These are phyloP conservation scores for Momotus momota DNA, from an alignment of 2,797 vertebrate genomes.

Conservation along the genomic window DNA sequence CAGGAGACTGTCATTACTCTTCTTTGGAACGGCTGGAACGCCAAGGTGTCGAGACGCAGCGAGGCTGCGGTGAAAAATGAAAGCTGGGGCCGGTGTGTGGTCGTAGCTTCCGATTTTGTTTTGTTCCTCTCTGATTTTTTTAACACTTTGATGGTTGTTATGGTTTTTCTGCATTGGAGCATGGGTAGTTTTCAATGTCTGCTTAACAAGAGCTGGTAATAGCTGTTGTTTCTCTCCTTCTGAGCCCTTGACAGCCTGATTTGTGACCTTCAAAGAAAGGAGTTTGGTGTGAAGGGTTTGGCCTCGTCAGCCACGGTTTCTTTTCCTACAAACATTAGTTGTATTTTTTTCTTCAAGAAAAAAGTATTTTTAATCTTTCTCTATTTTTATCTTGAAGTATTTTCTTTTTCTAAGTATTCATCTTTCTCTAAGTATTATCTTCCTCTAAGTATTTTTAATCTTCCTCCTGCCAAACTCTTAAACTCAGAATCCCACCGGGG, in stretches of 20 bases:
- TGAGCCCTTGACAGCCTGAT: not conserved
- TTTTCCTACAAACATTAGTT: not conserved
- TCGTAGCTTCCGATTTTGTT: not conserved
- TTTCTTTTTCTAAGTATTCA: not conserved
- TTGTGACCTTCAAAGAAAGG: not conserved
- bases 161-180: not conserved
- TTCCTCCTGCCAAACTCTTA: not conserved
- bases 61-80: not conserved
- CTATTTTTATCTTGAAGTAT: not conserved
- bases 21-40: slow-evolving; percentile 18
- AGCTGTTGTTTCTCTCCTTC: slow-evolving; percentile 8
- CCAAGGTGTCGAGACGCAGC: slow-evolving; percentile 29
- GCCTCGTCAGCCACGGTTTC: not conserved
- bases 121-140: not conserved
- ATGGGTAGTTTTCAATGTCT: not conserved
- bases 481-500: not conserved
- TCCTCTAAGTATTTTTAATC: not conserved
- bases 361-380: not conserved
- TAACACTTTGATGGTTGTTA: not conserved
- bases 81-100: not conserved
- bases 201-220: not conserved
- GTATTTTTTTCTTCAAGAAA: not conserved
- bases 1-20: slow-evolving; percentile 60
- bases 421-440: not conserved
- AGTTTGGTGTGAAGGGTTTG: not conserved